Evolutionary conservation across 23 tunicate genomes (phyloP), one percentile per base, ranked within the genome.

Genomic region (Diplosoma virens): DNA sequence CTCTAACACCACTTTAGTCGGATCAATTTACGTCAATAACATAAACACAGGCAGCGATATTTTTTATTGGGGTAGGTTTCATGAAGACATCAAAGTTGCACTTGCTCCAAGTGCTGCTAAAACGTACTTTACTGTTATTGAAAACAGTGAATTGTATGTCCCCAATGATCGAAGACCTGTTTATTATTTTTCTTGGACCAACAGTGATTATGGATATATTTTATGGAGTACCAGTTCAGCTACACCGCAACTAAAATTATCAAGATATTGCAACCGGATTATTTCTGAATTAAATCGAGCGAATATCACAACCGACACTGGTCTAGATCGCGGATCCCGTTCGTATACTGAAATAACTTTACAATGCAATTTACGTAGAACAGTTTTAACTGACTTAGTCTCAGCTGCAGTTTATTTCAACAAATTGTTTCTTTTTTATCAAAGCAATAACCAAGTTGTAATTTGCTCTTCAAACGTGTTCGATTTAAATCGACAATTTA

Each of bases 41-140:
- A 27, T 18, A 3, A 1, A 32, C 27, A 24, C 45, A 1, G 32
- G 45, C 21, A 9, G 33, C 0, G 63, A 78, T 47, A 17, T 65
- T 33, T 30, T 78, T 60, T 78, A 78, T 63, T 28, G 64, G 32
- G 83, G 83, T 2, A 37, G 26, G 28, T 30, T 74, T 18, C 56
- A 6, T n/a, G 14, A 67, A 7, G 17, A n/a, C 25, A 67, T 67
- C 36, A 26, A 35, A 35, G 52, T 67, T 7, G 17, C 36, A 2
- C 36, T 7, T 11, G 74, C 74, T 21, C 74, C 74, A 34, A 67
- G 27, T 36, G 24, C 23, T 4, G 9, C 69, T 4, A 26, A 61
- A 5, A 5, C 34, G 2, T 61, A 27, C 30, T 61, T 61, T 29
- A 61, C 69, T 14, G n/a, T 9, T 2, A 35, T 61, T 61, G 69